These are phyloP conservation scores for Tiliqua scincoides DNA, from an alignment of 2,113 vertebrate genomes.

Conservation along the genomic window DNA sequence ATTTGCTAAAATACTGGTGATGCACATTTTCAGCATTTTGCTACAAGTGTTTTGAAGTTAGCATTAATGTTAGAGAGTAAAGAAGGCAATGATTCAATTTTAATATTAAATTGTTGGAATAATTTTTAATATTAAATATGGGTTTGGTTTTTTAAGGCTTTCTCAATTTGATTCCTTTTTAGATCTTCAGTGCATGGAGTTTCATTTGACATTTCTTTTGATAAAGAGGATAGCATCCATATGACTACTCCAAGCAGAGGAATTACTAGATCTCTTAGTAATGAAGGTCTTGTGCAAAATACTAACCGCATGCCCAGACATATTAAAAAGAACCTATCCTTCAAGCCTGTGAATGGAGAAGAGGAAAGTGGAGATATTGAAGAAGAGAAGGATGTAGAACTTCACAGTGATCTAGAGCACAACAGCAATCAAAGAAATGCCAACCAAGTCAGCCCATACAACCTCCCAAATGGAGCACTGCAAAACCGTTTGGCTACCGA, in stretches of 20 bases:
- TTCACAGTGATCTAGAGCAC: slow-evolving; percentile 19
- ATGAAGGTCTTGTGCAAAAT: slow-evolving; percentile 88
- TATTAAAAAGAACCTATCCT: slow-evolving; percentile 88
- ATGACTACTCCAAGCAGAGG: slow-evolving; percentile 73
- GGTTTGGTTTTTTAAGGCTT: slow-evolving; percentile 24
- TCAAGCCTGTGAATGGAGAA: slow-evolving; percentile 90
- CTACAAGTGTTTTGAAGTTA: background rate
- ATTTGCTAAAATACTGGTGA: background rate
- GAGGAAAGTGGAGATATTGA: slow-evolving; percentile 82
- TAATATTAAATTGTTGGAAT: background rate
- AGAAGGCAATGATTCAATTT: background rate
- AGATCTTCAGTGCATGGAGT: slow-evolving; percentile 94
- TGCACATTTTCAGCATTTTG: background rate
- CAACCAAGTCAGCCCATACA: slow-evolving; percentile 58
- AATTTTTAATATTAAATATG: background rate
- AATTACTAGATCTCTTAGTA: slow-evolving; percentile 91
- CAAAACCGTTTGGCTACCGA: slow-evolving; percentile 76
- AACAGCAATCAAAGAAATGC: slow-evolving; percentile 62
- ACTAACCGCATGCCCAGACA: slow-evolving; percentile 80
- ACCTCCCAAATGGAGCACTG: slow-evolving; percentile 83
- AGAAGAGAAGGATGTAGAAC: slow-evolving; percentile 81
- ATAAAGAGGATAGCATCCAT: slow-evolving; percentile 83
- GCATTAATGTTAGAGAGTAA: background rate
- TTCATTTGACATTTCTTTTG: slow-evolving; percentile 96
- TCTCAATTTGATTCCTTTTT: slow-evolving; percentile 45